Evolutionary conservation across 2,888 invertebrate species (phyloP), one percentile per base, ranked within the genome.

Genomic region (Frankliniella fusca): DNA sequence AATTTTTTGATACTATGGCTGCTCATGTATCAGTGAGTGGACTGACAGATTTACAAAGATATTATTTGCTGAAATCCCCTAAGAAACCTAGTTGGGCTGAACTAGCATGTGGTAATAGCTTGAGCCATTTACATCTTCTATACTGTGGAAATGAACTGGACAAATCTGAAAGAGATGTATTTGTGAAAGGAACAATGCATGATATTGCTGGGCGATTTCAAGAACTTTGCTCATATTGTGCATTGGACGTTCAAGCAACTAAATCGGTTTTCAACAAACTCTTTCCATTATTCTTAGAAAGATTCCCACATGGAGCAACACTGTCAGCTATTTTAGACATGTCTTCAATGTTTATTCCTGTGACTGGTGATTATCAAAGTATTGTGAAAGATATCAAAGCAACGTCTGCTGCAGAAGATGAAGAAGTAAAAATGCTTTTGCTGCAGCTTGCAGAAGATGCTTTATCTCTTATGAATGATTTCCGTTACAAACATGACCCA

Each of bases 1-100:
- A 96, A 81, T 99, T 98, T 88, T 88, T 98, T 86, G 99, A 99
- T 87, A 99, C 99, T 0, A 98, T 99, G 98, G 97, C 98, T 0
- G 90, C 99, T 88, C 98, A 98, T 87, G 93, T 97, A 48, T 95
- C 96, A 84, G 92, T 97, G 0, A 95, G 95, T 87, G 99, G 99
- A 1, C 92, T 98, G 83, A 98, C 97, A 5, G 96, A 95, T 88
- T 95, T 94, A 87, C 98, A 98, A 88, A 90, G 97, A 81, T 91
- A 95, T 0, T 89, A 96, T 83, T 90, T 96, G 80, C 93, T 95
- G 88, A 90, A 90, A 10, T 90, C 89, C 0, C 91, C 92, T 48
- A 23, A 82, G 11, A 81, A 82, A n/a, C 50, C 80, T 80, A 48
- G 83, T 81, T 98, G 98, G 97, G 92, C 93, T 84, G 90, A 91